Base-by-base conservation (phyloP, 2,113 vertebrate genomes). In the Talpa occidentalis region DNA sequence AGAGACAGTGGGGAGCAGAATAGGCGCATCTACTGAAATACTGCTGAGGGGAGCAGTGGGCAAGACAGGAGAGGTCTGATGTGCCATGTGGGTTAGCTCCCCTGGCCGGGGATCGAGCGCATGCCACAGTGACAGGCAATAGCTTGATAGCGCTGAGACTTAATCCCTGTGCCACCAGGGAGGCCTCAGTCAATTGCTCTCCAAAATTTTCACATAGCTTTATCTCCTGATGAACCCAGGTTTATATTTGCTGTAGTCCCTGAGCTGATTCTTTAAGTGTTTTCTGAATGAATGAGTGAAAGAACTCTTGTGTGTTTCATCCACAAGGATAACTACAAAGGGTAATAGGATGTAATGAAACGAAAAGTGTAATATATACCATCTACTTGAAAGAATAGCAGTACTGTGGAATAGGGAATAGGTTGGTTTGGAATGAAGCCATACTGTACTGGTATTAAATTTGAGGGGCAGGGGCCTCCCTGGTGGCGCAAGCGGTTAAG, bases 331-430 rank as follows among this genome's bases (percentile, higher is more conserved):
- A 88, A 35, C 64, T 91, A 69, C 64, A 69, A 70, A 83, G 54
- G 40, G 30, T 76, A 90, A 62, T 37, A 90, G 40, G 60, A 49
- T 87, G 6, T 90, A 86, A 83, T 87, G 62, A 94, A 24, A 94
- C 32, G 94, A 30, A 60, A 64, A 80, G 21, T 66, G 47, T 72
- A 79, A 56, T 72, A n/a, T 60, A 62, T 62, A 54, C 40, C 62
- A 42, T 37, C 21, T 77, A 42, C 40, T 74, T 78, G 59, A 91
- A 93, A 91, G 40, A 73, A 44, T 79, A 91, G 30, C 37, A 76
- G 47, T 70, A 90, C 17, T 73, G 32, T 93, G 42, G 42, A 84
- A 24, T 60, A 88, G 35, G 40, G 70, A 73, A 60, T 64, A 10
- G 37, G 5, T 88, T 91, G 54, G 16, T 91, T 59, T 88, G 47